A percentile compares a stretch with the other conserved stretches of the same genome.
phyloP scores from a whole-genome alignment of 1,140 invertebrate species.

The Tetranychus cinnabarinus region DNA sequence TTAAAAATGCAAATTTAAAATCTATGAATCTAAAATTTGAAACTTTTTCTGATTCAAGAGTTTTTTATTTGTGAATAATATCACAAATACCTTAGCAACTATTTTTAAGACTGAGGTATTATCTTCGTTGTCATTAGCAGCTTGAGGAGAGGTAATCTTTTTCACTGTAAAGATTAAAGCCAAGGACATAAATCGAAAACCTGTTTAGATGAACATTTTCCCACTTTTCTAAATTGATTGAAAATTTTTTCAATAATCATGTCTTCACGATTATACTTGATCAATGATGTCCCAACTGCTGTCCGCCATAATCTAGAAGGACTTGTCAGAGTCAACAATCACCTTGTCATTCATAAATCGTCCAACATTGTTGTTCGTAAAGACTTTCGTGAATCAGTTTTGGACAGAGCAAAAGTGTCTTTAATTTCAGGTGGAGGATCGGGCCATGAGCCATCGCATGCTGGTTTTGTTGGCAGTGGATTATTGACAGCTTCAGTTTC shows the following conservation, averaged over 20 bases:
- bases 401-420: conserved; percentile 31
- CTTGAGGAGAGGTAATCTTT: no score
- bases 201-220: no score
- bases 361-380: conserved; percentile 31
- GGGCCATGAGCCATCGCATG: conserved; percentile 55
- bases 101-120: no score
- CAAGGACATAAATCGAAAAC: no score
- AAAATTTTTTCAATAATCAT: not conserved
- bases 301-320: conserved; percentile 7
- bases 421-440: conserved; percentile 57
- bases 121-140: no score
- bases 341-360: conserved; percentile 25
- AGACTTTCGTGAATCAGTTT: conserved; percentile 26
- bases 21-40: no score
- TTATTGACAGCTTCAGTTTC: conserved; percentile 47
- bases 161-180: no score
- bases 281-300: conserved; percentile 2
- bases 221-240: no score
- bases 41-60: no score
- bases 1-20: no score
- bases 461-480: conserved; percentile 46
- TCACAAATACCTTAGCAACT: no score
- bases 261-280: not conserved
- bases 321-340: not conserved
- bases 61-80: no score